Evolutionary conservation across 2,888 invertebrate genomes (phyloP).

Genomic region (Aporophyla nigra): DNA sequence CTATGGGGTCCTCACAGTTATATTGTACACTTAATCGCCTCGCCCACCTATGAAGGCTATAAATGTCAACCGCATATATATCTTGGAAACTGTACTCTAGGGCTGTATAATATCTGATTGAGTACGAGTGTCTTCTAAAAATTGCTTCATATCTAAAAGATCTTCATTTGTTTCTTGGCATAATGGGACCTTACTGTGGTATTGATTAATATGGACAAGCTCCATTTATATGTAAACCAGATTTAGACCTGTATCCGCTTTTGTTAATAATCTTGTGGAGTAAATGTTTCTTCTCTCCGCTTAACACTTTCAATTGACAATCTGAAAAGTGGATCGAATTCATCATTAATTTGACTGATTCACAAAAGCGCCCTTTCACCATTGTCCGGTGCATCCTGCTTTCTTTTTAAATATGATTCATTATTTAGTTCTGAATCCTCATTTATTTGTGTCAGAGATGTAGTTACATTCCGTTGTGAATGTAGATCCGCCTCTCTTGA

Average conservation of each 20-base stretch:
- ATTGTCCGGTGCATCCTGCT: constrained; percentile 50
- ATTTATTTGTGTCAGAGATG: constrained; percentile 56
- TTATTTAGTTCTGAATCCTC: constrained; percentile 45
- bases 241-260: background rate
- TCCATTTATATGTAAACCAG: background rate
- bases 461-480: constrained; percentile 31
- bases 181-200: background rate
- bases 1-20: constrained; percentile 42
- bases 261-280: background rate
- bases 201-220: background rate
- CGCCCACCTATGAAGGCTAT: constrained; percentile 62
- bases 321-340: constrained; percentile 23
- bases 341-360: constrained; percentile 33
- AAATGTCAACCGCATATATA: constrained; percentile 21
- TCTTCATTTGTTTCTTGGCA: background rate
- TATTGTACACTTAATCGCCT: constrained; percentile 50
- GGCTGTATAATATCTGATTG: background rate
- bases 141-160: background rate
- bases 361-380: constrained; percentile 40
- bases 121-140: background rate
- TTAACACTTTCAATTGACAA: constrained; percentile 16
- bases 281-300: background rate
- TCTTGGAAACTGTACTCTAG: constrained; percentile 20
- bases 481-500: constrained; percentile 57
- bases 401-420: constrained; percentile 63